phyloP scores from a whole-genome alignment of 2,888 invertebrate genomes.

The Monoplex corrugatus region DNA sequence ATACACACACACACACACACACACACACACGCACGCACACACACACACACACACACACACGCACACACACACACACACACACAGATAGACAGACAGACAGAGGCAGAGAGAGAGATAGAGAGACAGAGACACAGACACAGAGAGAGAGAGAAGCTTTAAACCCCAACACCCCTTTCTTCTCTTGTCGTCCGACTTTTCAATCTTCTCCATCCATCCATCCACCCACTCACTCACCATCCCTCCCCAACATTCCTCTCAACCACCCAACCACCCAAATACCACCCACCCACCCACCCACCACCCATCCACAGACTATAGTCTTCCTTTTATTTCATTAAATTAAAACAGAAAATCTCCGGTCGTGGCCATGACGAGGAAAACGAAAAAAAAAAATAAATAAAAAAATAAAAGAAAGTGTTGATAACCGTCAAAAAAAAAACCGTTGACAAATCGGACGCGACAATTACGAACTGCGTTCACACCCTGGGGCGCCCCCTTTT shows the following conservation, averaged over 20 bases:
- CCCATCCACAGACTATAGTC: not conserved
- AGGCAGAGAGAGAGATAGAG: too few relatives aligned
- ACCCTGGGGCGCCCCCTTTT: not conserved
- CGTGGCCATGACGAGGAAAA: not conserved
- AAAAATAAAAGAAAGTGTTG: not conserved
- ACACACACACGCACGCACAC: not conserved
- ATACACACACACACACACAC: not conserved
- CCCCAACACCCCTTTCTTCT: not conserved
- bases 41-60: too few relatives aligned
- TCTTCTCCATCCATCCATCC: not conserved
- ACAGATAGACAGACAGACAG: too few relatives aligned
- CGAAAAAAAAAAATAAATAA: not conserved
- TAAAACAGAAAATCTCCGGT: slow-evolving; percentile 20
- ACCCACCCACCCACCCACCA: not conserved
- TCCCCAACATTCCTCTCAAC: not conserved
- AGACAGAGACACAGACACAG: too few relatives aligned
- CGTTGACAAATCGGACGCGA: slow-evolving; percentile 19
- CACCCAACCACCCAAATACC: not conserved
- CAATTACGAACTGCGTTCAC: slow-evolving; percentile 36
- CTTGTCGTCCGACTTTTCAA: not conserved
- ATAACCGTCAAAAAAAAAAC: not conserved
- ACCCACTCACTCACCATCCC: not conserved
- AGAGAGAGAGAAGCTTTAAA: too few relatives aligned
- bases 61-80: not conserved
- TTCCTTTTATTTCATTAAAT: slow-evolving; percentile 34